phyloP scores from a whole-genome alignment of 2,113 vertebrate genomes.

The Peromyscus leucopus region DNA sequence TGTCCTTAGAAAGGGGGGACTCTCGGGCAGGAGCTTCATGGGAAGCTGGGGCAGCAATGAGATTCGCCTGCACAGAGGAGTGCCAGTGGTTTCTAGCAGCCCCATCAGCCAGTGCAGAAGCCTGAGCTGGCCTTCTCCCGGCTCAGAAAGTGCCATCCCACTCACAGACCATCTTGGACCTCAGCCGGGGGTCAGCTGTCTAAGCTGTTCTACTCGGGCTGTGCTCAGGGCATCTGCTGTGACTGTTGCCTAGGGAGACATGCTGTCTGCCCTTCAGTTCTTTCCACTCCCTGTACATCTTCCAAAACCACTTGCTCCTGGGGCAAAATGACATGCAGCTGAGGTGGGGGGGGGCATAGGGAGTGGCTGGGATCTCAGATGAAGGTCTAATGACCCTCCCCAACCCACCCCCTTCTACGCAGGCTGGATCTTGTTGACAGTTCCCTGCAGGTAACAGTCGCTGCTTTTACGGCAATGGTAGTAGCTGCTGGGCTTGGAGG shows the following conservation, averaged over 20 bases:
- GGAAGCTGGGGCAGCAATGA: background rate
- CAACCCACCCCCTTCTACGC: background rate
- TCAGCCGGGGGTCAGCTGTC: too few relatives aligned
- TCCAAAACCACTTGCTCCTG: too few relatives aligned
- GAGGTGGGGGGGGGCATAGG: accelerated
- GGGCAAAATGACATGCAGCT: background rate
- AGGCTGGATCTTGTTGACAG: background rate
- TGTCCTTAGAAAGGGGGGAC: too few relatives aligned
- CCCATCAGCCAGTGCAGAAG: too few relatives aligned
- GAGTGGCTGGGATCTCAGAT: too few relatives aligned
- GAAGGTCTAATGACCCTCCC: too few relatives aligned
- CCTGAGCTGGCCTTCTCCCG: background rate
- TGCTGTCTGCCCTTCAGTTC: background rate
- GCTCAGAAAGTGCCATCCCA: background rate
- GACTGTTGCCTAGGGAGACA: background rate
- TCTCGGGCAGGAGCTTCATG: background rate
- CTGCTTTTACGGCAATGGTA: background rate
- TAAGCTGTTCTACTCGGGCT: background rate
- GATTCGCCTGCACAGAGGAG: background rate
- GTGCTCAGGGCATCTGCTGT: too few relatives aligned
- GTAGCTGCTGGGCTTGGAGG: too few relatives aligned
- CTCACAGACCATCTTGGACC: background rate
- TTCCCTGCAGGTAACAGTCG: background rate
- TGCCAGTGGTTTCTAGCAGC: background rate
- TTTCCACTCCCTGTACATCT: background rate